Evolutionary conservation across 2,888 invertebrate genomes (phyloP).

Genomic region (Timema podura): DNA sequence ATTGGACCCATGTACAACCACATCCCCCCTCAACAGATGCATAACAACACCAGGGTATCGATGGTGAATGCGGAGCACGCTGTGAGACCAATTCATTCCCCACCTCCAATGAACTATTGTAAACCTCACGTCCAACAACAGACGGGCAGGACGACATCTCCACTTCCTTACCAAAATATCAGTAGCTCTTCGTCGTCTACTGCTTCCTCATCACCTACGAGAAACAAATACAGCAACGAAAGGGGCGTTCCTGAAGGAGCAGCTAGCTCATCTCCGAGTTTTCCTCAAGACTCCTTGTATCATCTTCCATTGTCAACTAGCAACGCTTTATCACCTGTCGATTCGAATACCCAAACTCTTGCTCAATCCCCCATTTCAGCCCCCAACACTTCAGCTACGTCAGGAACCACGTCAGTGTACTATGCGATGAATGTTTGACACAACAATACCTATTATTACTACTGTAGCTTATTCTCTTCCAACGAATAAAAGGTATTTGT

Average conservation of each 20-base stretch:
- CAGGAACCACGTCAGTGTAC: conserved; percentile 55
- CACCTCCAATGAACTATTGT: neutral
- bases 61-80: neutral
- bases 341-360: conserved; percentile 47
- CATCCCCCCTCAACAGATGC: neutral
- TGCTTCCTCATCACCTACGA: conserved; percentile 27
- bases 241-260: conserved; percentile 72
- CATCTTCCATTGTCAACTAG: conserved; percentile 38
- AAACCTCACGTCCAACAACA: neutral
- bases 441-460: conserved; percentile 20
- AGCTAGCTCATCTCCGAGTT: conserved; percentile 47
- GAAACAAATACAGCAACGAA: conserved; percentile 47
- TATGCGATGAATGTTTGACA: conserved; percentile 85
- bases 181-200: conserved; percentile 18
- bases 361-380: conserved; percentile 51
- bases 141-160: conserved; percentile 3
- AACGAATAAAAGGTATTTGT: conserved; percentile 11
- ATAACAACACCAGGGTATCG: too few species aligned
- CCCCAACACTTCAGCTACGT: conserved; percentile 39
- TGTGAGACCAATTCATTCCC: neutral
- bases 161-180: conserved; percentile 15
- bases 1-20: neutral
- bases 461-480: conserved; percentile 10
- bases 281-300: conserved; percentile 41
- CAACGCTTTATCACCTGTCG: conserved; percentile 40